Percentiles rank a stretch among this genome's conserved stretches.
Conservation (phyloP, 2,113 vertebrate genomes). For the Oncorhynchus nerka region DNA sequence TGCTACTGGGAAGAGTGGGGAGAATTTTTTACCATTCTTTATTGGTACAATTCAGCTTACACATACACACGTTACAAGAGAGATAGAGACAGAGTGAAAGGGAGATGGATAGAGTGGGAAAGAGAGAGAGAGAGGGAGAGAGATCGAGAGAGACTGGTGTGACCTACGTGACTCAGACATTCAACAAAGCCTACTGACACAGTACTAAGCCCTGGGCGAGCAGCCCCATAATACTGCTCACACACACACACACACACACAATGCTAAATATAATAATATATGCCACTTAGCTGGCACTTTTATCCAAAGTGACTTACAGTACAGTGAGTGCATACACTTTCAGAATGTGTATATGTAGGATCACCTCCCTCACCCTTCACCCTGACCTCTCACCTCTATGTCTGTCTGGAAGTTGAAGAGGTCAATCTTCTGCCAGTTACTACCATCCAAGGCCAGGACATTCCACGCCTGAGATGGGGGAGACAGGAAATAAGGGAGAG, state of each 20-base stretch:
- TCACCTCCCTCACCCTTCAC: background rate
- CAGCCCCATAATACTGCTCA: slow-evolving; percentile 51
- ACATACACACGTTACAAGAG: too few relatives aligned
- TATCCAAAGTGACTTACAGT: too few relatives aligned
- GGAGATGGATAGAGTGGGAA: background rate
- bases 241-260: slow-evolving; percentile 28
- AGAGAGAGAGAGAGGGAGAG: background rate
- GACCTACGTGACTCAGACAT: slow-evolving; percentile 35
- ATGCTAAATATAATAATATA: too few relatives aligned
- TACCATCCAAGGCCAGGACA: slow-evolving; percentile 91
- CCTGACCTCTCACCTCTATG: slow-evolving; percentile 83
- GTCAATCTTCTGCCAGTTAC: slow-evolving; percentile 97
- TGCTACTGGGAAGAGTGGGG: too few relatives aligned
- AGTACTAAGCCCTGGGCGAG: slow-evolving; percentile 51
- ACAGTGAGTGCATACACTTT: too few relatives aligned
- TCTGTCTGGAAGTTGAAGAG: slow-evolving; percentile 97
- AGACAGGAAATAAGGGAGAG: slow-evolving; percentile 7
- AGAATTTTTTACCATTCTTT: too few relatives aligned
- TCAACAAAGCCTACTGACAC: slow-evolving; percentile 64
- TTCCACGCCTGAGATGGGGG: slow-evolving; percentile 84
- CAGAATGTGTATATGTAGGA: slow-evolving; percentile 5
- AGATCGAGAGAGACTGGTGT: slow-evolving; percentile 3
- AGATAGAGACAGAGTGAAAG: background rate
- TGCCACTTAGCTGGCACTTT: too few relatives aligned
- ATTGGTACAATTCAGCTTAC: too few relatives aligned